Evolutionary conservation across 2,888 invertebrate genomes (phyloP).

Genomic region (Caenorhabditis macrosperma): DNA sequence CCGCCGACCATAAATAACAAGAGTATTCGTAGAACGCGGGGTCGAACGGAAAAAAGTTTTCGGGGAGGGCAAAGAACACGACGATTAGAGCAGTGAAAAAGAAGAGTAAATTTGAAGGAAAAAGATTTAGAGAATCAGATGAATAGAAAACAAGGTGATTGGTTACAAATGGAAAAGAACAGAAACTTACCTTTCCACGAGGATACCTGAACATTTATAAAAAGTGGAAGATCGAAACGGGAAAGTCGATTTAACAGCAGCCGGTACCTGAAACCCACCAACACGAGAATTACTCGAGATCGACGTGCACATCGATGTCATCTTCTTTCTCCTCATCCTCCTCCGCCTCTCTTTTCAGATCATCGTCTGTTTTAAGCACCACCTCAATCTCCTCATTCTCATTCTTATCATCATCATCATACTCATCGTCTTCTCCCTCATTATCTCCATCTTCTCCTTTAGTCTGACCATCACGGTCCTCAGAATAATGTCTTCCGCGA

Average conservation of each 20-base stretch:
- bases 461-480: slow-evolving; percentile 21
- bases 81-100: slow-evolving; percentile 3
- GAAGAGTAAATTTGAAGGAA: background rate
- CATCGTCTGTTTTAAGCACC: slow-evolving; percentile 41
- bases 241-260: too few species aligned
- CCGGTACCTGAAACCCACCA: slow-evolving; percentile 39
- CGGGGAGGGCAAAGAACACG: too few species aligned
- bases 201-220: slow-evolving; percentile 34
- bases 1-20: too few species aligned
- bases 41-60: too few species aligned
- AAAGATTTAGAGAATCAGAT: background rate
- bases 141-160: background rate
- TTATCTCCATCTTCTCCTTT: slow-evolving; percentile 42
- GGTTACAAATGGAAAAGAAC: background rate
- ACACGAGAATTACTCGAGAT: slow-evolving; percentile 33
- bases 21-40: too few species aligned
- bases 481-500: background rate
- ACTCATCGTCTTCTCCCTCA: slow-evolving; percentile 38
- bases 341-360: slow-evolving; percentile 37
- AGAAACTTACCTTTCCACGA: slow-evolving; percentile 26
- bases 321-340: slow-evolving; percentile 49
- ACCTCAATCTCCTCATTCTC: slow-evolving; percentile 54
- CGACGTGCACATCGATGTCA: slow-evolving; percentile 56
- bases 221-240: background rate
- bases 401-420: slow-evolving; percentile 38